phyloP scores from a whole-genome alignment of 2,113 vertebrate genomes.

The Telmatochromis sp. region DNA sequence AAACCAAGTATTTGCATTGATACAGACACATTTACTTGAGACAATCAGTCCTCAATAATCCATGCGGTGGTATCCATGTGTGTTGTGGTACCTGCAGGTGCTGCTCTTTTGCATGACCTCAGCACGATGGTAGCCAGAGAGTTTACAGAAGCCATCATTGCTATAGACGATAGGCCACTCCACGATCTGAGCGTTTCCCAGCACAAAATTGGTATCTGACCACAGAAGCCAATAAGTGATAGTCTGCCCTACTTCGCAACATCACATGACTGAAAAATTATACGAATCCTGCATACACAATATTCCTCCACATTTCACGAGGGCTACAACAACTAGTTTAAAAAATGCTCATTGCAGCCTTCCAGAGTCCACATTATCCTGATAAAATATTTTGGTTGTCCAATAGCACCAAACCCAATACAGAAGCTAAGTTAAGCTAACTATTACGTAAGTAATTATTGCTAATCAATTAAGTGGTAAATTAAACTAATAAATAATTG shows the following conservation, averaged over 20 bases:
- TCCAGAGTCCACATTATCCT: background rate
- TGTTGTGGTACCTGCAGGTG: constrained; percentile 85
- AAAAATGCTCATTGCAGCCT: background rate
- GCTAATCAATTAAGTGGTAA: background rate
- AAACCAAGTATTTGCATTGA: background rate
- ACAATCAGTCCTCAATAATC: background rate
- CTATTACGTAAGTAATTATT: background rate
- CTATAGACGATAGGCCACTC: constrained; percentile 98
- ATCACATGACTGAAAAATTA: background rate
- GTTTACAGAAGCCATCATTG: constrained; percentile 96
- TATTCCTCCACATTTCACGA: background rate
- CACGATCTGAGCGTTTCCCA: constrained; percentile 97
- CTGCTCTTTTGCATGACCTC: constrained; percentile 99
- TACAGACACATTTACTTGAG: background rate
- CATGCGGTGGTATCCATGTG: background rate
- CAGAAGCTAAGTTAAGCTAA: background rate
- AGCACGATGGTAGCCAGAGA: constrained; percentile 91
- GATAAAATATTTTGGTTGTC: background rate
- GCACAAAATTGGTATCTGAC: constrained; percentile 92
- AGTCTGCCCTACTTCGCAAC: background rate
- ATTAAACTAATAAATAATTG: background rate
- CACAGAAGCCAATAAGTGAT: background rate
- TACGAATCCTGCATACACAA: background rate
- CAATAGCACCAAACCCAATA: background rate
- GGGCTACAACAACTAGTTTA: background rate